These are phyloP conservation scores for Pseudomyrmex pallidus DNA, from an alignment of 1,140 invertebrate species.

Conservation along the genomic window DNA sequence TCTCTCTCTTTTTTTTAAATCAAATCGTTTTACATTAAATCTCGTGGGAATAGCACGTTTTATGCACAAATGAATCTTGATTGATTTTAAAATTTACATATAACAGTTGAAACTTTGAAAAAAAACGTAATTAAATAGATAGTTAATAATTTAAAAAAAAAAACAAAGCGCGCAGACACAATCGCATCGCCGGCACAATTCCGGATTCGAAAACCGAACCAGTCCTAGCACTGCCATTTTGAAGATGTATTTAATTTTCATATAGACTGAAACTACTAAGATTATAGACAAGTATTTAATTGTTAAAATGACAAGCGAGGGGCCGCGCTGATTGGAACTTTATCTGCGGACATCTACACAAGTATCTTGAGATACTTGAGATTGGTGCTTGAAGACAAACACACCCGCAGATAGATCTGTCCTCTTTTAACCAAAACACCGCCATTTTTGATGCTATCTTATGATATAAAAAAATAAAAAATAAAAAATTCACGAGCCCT, in stretches of 20 bases:
- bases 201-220: constrained; percentile 29
- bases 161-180: constrained; percentile 34
- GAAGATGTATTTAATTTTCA: constrained; percentile 75
- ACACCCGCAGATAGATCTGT: constrained; percentile 37
- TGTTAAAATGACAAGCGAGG: constrained; percentile 46
- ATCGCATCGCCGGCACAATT: constrained; percentile 41
- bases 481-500: constrained; percentile 49
- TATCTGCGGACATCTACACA: constrained; percentile 1
- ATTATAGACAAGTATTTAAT: constrained; percentile 71
- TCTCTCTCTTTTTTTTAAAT: too few species aligned
- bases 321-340: constrained; percentile 40
- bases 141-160: constrained; percentile 8
- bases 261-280: constrained; percentile 74
- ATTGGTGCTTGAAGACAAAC: constrained; percentile 6
- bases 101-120: not conserved
- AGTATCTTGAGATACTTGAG: not conserved
- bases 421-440: constrained; percentile 57
- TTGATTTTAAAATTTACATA: not conserved
- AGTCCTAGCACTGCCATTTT: constrained; percentile 71
- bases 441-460: constrained; percentile 62
- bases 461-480: constrained; percentile 57
- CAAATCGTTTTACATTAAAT: too few species aligned
- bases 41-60: too few species aligned
- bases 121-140: not conserved
- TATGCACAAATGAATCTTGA: too few species aligned